phyloP scores from a whole-genome alignment of 2,797 vertebrate species.

The Aulostomus chinensis region DNA sequence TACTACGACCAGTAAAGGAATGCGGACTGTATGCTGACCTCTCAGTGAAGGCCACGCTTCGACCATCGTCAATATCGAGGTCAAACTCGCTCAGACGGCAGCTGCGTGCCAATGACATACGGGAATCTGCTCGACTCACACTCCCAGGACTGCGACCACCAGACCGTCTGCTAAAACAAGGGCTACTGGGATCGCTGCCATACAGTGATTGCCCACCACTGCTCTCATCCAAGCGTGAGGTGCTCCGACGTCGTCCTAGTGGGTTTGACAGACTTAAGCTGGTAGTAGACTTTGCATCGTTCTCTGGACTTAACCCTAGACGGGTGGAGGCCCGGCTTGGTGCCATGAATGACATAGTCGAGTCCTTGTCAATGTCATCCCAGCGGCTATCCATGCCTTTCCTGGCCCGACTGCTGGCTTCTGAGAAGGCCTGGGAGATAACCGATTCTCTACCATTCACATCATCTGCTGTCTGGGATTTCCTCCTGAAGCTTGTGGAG shows the following conservation, averaged over 20 bases:
- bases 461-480: conserved; percentile 64
- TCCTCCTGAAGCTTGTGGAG: conserved; percentile 72
- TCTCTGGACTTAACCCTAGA: conserved; percentile 71
- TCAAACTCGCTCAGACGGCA: conserved; percentile 85
- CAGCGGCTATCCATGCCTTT: conserved; percentile 86
- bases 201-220: conserved; percentile 42
- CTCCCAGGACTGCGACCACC: conserved; percentile 74
- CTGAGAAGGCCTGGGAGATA: conserved; percentile 83
- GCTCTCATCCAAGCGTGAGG: conserved; percentile 73
- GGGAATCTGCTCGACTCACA: conserved; percentile 80
- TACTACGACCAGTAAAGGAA: conserved; percentile 82
- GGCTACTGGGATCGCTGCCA: conserved; percentile 60
- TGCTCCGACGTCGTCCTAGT: conserved; percentile 62
- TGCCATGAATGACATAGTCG: conserved; percentile 72
- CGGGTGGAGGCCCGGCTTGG: conserved; percentile 78
- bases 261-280: conserved; percentile 78
- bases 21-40: conserved; percentile 81
- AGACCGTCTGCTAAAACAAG: conserved; percentile 67
- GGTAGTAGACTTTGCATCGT: conserved; percentile 75
- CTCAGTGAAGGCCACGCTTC: conserved; percentile 81
- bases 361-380: conserved; percentile 85
- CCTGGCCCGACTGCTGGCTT: conserved; percentile 76
- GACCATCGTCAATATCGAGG: conserved; percentile 75
- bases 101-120: conserved; percentile 82
- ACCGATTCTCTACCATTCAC: conserved; percentile 72